A percentile compares a stretch with the other conserved stretches of the same genome.
These are phyloP conservation scores for Bombus turneri DNA, from an alignment of 1,140 invertebrate species.

Conservation along the genomic window DNA sequence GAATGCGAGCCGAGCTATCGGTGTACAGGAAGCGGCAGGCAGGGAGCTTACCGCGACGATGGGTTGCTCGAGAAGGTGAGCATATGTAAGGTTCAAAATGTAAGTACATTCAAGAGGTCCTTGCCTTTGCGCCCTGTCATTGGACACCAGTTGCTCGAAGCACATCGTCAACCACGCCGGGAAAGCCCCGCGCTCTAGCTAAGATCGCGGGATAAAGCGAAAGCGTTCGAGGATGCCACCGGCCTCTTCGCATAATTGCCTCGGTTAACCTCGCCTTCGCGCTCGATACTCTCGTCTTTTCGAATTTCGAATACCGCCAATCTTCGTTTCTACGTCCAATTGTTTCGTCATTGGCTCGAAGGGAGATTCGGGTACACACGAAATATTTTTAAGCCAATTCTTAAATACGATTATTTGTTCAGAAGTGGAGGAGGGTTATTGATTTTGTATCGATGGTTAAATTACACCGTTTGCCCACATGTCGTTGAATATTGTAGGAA, in stretches of 20 bases:
- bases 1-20: conserved; percentile 11
- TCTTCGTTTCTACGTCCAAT: background rate
- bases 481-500: conserved; percentile 14
- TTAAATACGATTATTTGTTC: background rate
- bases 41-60: conserved; percentile 37
- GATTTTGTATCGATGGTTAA: background rate
- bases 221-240: conserved; percentile 17
- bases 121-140: conserved; percentile 63
- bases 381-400: background rate
- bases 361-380: too few species aligned
- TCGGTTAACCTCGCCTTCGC: background rate
- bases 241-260: conserved; percentile 21
- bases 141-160: conserved; percentile 67
- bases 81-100: conserved; percentile 68
- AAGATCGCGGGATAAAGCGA: conserved; percentile 46
- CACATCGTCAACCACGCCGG: conserved; percentile 49
- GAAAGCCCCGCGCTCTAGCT: conserved; percentile 42
- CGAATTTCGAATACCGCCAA: too few species aligned
- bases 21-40: conserved; percentile 31
- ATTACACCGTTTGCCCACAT: background rate
- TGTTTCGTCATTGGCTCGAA: too few species aligned
- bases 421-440: background rate
- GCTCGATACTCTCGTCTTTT: background rate
- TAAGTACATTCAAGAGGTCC: conserved; percentile 67
- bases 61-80: conserved; percentile 47